Conservation (phyloP, 2,888 invertebrate genomes). For the Acronicta psi region DNA sequence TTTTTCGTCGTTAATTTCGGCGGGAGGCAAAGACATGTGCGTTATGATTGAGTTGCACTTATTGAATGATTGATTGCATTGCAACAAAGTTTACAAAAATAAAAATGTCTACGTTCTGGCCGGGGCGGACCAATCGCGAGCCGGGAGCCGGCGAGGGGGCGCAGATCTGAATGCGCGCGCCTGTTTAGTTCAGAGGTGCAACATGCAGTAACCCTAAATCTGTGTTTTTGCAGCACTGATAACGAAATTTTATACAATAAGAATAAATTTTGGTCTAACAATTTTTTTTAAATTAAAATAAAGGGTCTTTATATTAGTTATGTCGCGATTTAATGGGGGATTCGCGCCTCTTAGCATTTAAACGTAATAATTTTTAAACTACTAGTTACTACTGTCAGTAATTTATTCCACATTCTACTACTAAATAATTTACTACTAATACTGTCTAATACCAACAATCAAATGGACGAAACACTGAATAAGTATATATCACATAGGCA, state of each 20-base stretch:
- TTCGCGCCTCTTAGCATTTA: too few species aligned
- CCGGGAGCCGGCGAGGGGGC: slow-evolving; percentile 13
- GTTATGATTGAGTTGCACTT: slow-evolving; percentile 11
- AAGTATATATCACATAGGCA: slow-evolving; percentile 17
- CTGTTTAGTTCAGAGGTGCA: slow-evolving; percentile 19
- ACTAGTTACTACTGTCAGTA: slow-evolving; percentile 49
- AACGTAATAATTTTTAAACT: too few species aligned
- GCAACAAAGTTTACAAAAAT: slow-evolving; percentile 16
- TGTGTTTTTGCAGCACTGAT: slow-evolving; percentile 23
- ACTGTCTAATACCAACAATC: not conserved
- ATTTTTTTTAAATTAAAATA: too few species aligned
- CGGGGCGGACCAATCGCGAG: slow-evolving; percentile 29
- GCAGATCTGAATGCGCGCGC: slow-evolving; percentile 33
- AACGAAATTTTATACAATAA: not conserved
- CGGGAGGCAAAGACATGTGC: not conserved
- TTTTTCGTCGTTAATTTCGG: not conserved
- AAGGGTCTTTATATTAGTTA: too few species aligned
- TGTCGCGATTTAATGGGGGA: too few species aligned
- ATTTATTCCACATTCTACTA: slow-evolving; percentile 19
- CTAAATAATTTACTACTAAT: slow-evolving; percentile 1
- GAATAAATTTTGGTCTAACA: too few species aligned
- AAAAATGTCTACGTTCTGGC: slow-evolving; percentile 14
- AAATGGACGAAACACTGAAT: slow-evolving; percentile 5
- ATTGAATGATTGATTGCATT: slow-evolving; percentile 42
- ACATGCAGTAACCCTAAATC: slow-evolving; percentile 19